These are phyloP conservation scores for Axinella damicornis DNA, from an alignment of 37 sponge, comb jelly and placozoan species.

Conservation along the genomic window DNA sequence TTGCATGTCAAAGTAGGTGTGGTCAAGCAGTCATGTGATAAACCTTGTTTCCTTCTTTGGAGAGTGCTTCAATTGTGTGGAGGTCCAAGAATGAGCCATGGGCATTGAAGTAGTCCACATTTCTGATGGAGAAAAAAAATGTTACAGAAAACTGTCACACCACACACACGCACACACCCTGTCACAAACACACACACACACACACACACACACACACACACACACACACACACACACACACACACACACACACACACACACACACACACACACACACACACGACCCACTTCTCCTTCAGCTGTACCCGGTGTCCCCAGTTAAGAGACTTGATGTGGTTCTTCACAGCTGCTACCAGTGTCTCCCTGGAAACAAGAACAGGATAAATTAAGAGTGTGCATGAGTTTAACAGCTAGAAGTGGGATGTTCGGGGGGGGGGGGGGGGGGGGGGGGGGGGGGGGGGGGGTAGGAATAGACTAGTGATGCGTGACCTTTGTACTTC, in stretches of 20 bases:
- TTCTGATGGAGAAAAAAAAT: conserved; percentile 15
- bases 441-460: too few species aligned
- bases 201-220: too few species aligned
- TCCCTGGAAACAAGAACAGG: conserved; percentile 18
- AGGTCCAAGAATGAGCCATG: conserved; percentile 72
- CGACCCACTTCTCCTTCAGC: conserved; percentile 81
- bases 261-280: too few species aligned
- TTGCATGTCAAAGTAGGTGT: too few species aligned
- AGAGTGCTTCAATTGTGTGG: conserved; percentile 76
- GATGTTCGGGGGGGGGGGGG: too few species aligned
- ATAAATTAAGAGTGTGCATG: background rate
- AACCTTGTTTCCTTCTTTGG: conserved; percentile 41
- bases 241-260: background rate
- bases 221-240: background rate
- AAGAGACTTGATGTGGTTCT: conserved; percentile 78
- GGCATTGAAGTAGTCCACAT: conserved; percentile 88
- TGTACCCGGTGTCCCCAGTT: conserved; percentile 90
- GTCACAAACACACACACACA: too few species aligned
- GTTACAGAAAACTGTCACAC: too few species aligned
- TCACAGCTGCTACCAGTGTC: conserved; percentile 26
- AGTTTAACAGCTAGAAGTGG: too few species aligned
- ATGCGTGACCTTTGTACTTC: too few species aligned
- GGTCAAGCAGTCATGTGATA: background rate
- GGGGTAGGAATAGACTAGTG: too few species aligned
- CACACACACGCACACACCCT: too few species aligned